Evolutionary conservation across 2,797 vertebrate genomes (phyloP), one percentile per base, ranked within the genome.

Genomic region (Pygocentrus nattereri): DNA sequence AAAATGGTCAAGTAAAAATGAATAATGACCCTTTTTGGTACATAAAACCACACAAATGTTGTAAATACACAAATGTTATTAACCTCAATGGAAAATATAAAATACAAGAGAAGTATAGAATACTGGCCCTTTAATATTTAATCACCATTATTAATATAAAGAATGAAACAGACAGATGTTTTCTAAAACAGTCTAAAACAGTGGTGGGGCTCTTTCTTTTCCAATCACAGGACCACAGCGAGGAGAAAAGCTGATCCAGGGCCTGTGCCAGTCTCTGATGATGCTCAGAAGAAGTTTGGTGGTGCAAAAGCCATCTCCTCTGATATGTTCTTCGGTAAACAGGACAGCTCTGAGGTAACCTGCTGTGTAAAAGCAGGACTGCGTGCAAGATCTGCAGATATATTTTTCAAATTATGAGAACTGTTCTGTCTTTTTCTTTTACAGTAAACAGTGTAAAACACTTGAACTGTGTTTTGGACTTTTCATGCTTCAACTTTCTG

Each of bases 311-410:
- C 97, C 62, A 99, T 99, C 85, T 99, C 98, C 0, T 99, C 98
- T 41, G 98, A 99, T 81, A 99, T 98, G 97, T 99, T 94, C 90
- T 99, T 99, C 79, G 97, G 97, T 82, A 97, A 96, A 85, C 96
- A 96, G 81, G 95, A 96, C 64, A 88, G 93, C 50, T 90, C 95
- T 25, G 97, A 98, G 86, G 98, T 97, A 91, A 88, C 87, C 15
- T 7, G 15, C 44, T 54, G 62, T 21, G 11, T 18, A 23, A 78
- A 23, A 69, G 2, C 31, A 62, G 6, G 8, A 64, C 59, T 31
- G 30, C 1, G 16, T 34, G 16, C 16, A 18, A 19, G 0, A 64
- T 19, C 23, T 12, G 15, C 13, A 25, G 6, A 30, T 5, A 31
- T 62, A 44, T 44, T 11, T 44, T 0, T 1, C 10, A 44, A 44